Evolutionary conservation across 2,888 invertebrate genomes (phyloP).

Genomic region (Dicyrtoma fusca): DNA sequence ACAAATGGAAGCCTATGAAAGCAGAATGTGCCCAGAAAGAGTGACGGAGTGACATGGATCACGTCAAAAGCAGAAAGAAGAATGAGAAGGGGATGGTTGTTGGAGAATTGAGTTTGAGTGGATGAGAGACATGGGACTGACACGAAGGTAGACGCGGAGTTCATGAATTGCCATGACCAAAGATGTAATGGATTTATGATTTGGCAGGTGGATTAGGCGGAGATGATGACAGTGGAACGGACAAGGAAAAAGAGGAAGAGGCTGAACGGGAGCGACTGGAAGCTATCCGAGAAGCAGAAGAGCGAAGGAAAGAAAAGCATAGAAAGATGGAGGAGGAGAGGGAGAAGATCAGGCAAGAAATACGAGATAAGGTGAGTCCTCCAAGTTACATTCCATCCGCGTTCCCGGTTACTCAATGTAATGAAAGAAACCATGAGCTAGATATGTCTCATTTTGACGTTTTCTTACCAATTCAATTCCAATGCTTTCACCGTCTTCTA

Average conservation of each 20-base stretch:
- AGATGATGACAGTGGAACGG: slow-evolving; percentile 78
- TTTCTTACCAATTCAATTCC: slow-evolving; percentile 26
- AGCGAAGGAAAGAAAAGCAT: slow-evolving; percentile 98
- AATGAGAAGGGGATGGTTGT: too few relatives aligned
- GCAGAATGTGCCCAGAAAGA: too few relatives aligned
- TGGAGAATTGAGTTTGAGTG: too few relatives aligned
- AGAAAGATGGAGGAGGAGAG: slow-evolving; percentile 99
- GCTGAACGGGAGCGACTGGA: slow-evolving; percentile 97
- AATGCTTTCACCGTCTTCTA: slow-evolving; percentile 9
- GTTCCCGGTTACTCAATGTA: not conserved
- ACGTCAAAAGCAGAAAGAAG: too few relatives aligned
- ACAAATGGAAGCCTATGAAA: too few relatives aligned
- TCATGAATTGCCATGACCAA: not conserved
- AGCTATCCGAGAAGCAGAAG: slow-evolving; percentile 97
- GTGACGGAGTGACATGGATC: too few relatives aligned
- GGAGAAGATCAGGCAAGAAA: slow-evolving; percentile 98
- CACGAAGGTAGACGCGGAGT: too few relatives aligned
- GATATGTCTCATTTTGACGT: slow-evolving; percentile 16
- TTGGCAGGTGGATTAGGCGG: slow-evolving; percentile 72
- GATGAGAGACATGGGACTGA: too few relatives aligned
- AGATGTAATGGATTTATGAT: slow-evolving; percentile 16
- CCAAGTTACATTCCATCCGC: not conserved
- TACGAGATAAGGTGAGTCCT: slow-evolving; percentile 89
- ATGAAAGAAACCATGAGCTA: slow-evolving; percentile 4
- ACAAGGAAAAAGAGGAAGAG: slow-evolving; percentile 98